A percentile compares a stretch with the other conserved stretches of the same genome.
Conservation (phyloP, 1,140 invertebrate genomes). For the Cotesia vestalis region DNA sequence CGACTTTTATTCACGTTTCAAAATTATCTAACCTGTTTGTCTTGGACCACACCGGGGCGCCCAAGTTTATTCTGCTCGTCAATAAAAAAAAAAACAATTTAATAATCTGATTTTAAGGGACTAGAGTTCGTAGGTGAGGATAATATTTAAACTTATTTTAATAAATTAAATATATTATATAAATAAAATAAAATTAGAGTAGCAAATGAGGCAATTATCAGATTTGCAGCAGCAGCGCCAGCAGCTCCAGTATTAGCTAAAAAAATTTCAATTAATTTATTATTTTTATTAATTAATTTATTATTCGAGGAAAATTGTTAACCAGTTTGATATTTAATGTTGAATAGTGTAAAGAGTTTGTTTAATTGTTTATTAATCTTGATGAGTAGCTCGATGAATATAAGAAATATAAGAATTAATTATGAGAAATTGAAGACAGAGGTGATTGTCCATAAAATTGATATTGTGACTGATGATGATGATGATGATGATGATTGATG, state of each 20-base stretch:
- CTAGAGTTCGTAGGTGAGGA: slow-evolving; percentile 14
- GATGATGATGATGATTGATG: neutral
- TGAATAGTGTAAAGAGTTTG: neutral
- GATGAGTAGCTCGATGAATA: neutral
- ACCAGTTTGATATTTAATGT: slow-evolving; percentile 15
- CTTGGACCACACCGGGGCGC: slow-evolving; percentile 66
- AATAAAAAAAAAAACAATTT: slow-evolving; percentile 41
- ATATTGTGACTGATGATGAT: neutral
- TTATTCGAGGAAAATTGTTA: slow-evolving; percentile 24
- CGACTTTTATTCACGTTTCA: slow-evolving; percentile 34
- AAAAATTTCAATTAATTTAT: slow-evolving; percentile 29
- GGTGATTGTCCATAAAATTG: slow-evolving; percentile 30
- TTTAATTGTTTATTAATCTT: slow-evolving; percentile 8
- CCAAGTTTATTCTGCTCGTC: slow-evolving; percentile 55
- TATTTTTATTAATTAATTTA: slow-evolving; percentile 27
- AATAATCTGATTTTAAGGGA: slow-evolving; percentile 36
- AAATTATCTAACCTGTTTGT: slow-evolving; percentile 65
- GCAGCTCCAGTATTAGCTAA: slow-evolving; percentile 39
- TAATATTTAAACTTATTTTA: slow-evolving; percentile 17
- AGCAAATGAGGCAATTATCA: slow-evolving; percentile 32
- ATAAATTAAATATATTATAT: slow-evolving; percentile 27
- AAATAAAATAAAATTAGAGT: too few species aligned
- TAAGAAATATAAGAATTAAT: too few species aligned
- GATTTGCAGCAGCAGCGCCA: slow-evolving; percentile 37
- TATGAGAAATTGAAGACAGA: slow-evolving; percentile 40